Conservation (phyloP, 2,113 vertebrate genomes). For the Heterochromis multidens region DNA sequence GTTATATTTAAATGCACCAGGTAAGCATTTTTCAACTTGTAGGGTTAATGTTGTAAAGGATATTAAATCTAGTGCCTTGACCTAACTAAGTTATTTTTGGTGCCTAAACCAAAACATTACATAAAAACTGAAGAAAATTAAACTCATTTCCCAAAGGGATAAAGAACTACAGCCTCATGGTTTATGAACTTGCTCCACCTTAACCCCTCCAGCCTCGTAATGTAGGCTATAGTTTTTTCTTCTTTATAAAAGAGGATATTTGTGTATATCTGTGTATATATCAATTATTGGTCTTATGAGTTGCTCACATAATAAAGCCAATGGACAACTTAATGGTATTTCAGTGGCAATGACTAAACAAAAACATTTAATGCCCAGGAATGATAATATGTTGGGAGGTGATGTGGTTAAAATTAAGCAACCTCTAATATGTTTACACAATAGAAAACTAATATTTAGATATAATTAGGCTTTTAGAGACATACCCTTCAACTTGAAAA, state of each 20-base stretch:
- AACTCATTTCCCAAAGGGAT: too few species aligned
- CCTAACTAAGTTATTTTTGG: not conserved
- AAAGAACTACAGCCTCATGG: too few species aligned
- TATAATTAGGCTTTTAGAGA: not conserved
- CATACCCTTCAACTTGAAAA: not conserved
- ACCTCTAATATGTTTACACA: not conserved
- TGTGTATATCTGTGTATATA: too few species aligned
- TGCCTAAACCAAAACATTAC: not conserved
- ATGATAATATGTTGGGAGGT: too few species aligned
- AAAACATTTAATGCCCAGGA: too few species aligned
- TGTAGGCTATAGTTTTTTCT: not conserved
- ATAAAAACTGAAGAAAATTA: not conserved
- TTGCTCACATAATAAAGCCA: not conserved
- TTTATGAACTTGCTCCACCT: too few species aligned
- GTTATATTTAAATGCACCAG: not conserved
- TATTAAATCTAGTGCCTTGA: not conserved
- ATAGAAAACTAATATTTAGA: not conserved
- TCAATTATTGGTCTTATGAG: rapidly evolving
- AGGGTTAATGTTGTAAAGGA: not conserved
- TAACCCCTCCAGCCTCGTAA: not conserved
- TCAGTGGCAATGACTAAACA: too few species aligned
- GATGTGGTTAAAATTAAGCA: too few species aligned
- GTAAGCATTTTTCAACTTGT: not conserved
- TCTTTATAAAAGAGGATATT: not conserved
- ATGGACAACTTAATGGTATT: not conserved